These are phyloP conservation scores for Mesorhabditis spiculigera DNA, from an alignment of 2,888 invertebrate genomes.

Conservation along the genomic window DNA sequence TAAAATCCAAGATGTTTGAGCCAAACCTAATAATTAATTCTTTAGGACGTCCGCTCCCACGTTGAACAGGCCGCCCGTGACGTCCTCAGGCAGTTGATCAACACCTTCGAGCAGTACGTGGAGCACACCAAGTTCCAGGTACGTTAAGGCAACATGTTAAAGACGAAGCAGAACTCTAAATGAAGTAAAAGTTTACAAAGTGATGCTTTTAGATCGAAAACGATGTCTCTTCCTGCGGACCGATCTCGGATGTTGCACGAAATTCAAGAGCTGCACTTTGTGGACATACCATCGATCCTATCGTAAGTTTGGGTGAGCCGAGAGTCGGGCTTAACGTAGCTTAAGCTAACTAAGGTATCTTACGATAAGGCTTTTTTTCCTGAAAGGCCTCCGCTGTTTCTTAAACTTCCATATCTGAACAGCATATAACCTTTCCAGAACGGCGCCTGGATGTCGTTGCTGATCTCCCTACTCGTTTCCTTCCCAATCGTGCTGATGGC, in stretches of 20 bases:
- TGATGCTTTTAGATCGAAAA: conserved; percentile 30
- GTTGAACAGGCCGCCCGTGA: conserved; percentile 36
- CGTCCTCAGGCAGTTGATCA: conserved; percentile 30
- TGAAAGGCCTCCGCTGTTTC: not conserved
- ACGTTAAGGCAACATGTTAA: conserved; percentile 4
- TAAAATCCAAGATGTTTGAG: conserved; percentile 17
- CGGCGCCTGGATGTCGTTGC: conserved; percentile 63
- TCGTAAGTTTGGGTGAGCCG: conserved; percentile 42
- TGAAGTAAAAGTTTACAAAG: not conserved
- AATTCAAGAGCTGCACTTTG: conserved; percentile 47
- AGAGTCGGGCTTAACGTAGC: too few relatives aligned
- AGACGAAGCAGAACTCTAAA: not conserved
- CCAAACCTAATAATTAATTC: not conserved
- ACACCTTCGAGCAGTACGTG: conserved; percentile 36
- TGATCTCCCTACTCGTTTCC: conserved; percentile 60
- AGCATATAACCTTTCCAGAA: conserved; percentile 54
- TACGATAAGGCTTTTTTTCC: not conserved
- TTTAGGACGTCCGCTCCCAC: conserved; percentile 37
- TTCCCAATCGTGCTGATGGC: conserved; percentile 61
- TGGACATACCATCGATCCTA: conserved; percentile 46
- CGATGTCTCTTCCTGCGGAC: conserved; percentile 50
- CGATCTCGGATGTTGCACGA: conserved; percentile 39
- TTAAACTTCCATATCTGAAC: not conserved
- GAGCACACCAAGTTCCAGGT: conserved; percentile 33
- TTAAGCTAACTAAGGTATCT: too few relatives aligned